A percentile compares a stretch with the other conserved stretches of the same genome.
These are phyloP conservation scores for Zootermopsis nevadensis DNA, from an alignment of 2,888 invertebrate genomes.

Conservation along the genomic window DNA sequence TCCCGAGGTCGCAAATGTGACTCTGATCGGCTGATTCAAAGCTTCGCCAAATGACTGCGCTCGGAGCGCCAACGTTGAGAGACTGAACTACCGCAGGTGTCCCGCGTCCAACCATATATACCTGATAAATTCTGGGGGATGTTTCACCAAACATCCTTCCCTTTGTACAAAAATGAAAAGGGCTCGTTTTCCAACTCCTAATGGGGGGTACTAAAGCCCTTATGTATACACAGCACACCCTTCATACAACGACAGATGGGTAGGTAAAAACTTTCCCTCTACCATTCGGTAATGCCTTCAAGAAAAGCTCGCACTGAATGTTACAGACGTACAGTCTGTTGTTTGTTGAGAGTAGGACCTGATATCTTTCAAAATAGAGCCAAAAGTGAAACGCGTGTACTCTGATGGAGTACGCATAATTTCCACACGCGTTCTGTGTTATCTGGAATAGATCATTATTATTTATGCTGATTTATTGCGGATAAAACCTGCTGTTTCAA, in stretches of 20 bases:
- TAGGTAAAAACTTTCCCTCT: not conserved
- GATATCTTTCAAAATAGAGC: no score
- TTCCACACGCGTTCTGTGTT: no score
- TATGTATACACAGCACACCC: constrained; percentile 27
- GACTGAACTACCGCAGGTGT: not conserved
- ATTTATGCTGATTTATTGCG: no score
- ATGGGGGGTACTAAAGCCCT: constrained; percentile 24
- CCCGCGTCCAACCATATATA: not conserved
- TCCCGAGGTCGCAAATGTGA: no score
- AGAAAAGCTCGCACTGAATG: not conserved
- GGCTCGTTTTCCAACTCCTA: constrained; percentile 14
- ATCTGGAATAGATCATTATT: no score
- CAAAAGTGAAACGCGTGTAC: no score
- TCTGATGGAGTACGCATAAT: no score
- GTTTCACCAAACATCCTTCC: constrained; percentile 21
- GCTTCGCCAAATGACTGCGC: no score
- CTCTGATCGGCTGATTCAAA: no score
- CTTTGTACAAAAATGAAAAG: constrained; percentile 14
- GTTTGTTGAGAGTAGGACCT: not conserved
- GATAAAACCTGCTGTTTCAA: no score
- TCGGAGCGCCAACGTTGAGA: no score
- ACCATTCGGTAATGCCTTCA: not conserved
- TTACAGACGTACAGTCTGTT: not conserved
- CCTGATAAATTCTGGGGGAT: not conserved
- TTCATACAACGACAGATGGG: constrained; percentile 5